Conservation (phyloP, 2,888 invertebrate species). For the Thymelicus sylvestris region DNA sequence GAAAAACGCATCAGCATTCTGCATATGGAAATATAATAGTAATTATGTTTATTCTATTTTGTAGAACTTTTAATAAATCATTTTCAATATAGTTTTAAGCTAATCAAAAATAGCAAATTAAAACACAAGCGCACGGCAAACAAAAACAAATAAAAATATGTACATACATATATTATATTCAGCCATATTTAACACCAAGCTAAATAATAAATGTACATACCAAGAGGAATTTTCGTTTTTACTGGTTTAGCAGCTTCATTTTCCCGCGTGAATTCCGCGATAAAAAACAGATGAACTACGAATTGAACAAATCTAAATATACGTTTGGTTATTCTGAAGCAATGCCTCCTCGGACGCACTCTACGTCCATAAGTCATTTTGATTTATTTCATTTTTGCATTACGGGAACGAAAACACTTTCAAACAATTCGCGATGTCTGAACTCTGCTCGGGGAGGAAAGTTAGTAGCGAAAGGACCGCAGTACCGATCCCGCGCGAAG, state of each 20-base stretch:
- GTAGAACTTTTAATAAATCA: too few species aligned
- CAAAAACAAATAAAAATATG: neutral
- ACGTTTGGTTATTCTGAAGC: slow-evolving; percentile 45
- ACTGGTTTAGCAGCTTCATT: slow-evolving; percentile 43
- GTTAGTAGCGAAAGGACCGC: slow-evolving; percentile 45
- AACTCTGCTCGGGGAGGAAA: slow-evolving; percentile 47
- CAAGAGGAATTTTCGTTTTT: slow-evolving; percentile 57
- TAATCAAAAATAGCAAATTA: too few species aligned
- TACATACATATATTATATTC: too few species aligned
- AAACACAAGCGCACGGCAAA: neutral
- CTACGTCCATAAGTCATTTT: slow-evolving; percentile 42
- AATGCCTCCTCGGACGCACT: slow-evolving; percentile 51
- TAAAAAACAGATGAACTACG: slow-evolving; percentile 55
- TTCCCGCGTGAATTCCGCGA: slow-evolving; percentile 55
- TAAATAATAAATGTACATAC: slow-evolving; percentile 52
- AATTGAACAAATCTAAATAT: slow-evolving; percentile 55
- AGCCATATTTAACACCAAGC: neutral
- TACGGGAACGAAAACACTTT: slow-evolving; percentile 16
- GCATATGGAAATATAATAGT: too few species aligned
- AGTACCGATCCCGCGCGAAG: slow-evolving; percentile 48
- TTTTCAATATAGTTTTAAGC: too few species aligned
- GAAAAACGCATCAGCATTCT: too few species aligned
- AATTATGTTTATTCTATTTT: too few species aligned
- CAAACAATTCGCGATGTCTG: slow-evolving; percentile 47
- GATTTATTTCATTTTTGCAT: slow-evolving; percentile 16